A percentile compares a stretch with the other conserved stretches of the same genome.
phyloP scores from a whole-genome alignment of 2,797 vertebrate species.

The Pantherophis vulpinus region DNA sequence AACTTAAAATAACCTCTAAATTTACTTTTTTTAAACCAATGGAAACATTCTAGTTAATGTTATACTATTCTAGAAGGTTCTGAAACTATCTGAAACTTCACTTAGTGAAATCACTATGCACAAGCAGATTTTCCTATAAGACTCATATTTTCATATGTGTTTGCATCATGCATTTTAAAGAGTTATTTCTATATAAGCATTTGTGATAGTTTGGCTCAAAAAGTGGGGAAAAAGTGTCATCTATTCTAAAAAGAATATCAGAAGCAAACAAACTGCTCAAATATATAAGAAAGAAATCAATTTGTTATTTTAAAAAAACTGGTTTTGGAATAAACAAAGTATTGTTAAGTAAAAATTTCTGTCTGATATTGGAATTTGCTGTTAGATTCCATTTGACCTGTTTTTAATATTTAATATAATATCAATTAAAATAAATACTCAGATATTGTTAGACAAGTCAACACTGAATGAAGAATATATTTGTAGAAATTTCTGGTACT shows the following conservation, averaged over 20 bases:
- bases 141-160: background rate
- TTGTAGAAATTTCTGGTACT: conserved; percentile 46
- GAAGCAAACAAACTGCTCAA: background rate
- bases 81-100: background rate
- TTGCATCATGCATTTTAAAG: background rate
- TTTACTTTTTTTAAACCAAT: background rate
- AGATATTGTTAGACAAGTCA: conserved; percentile 10
- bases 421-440: background rate
- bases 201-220: background rate
- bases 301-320: background rate
- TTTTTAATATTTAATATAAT: conserved; percentile 2
- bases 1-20: background rate
- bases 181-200: background rate
- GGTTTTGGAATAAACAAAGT: background rate
- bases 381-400: background rate
- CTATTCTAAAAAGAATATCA: background rate
- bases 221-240: background rate
- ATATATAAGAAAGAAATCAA: background rate
- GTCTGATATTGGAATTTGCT: background rate
- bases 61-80: background rate
- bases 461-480: conserved; percentile 21
- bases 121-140: background rate
- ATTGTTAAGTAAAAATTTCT: background rate
- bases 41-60: background rate
- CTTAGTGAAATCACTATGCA: background rate